phyloP scores from a whole-genome alignment of 2,797 vertebrate genomes.

The Sarcoramphus papa region DNA sequence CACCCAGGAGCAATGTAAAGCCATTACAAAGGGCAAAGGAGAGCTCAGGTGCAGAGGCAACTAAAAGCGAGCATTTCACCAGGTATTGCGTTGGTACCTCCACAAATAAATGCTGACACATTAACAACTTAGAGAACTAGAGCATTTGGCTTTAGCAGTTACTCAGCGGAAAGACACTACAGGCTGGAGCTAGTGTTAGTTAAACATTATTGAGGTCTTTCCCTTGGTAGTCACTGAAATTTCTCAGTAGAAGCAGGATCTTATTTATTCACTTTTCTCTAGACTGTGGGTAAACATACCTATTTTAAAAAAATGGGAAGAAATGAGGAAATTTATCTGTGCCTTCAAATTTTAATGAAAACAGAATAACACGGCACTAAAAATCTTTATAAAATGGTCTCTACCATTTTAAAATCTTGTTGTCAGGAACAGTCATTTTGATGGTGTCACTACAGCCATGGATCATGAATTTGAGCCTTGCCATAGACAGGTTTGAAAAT shows the following conservation, averaged over 20 bases:
- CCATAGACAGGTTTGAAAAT: background rate
- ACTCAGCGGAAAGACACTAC: background rate
- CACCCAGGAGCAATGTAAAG: accelerated
- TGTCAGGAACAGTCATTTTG: background rate
- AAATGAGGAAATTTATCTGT: background rate
- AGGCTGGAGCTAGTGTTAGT: background rate
- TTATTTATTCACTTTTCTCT: background rate
- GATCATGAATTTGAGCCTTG: background rate
- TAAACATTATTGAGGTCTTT: background rate
- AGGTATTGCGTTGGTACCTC: background rate
- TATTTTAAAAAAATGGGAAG: background rate
- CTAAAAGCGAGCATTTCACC: background rate
- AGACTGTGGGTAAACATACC: background rate
- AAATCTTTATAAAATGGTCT: background rate
- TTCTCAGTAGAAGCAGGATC: background rate
- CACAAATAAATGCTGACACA: background rate
- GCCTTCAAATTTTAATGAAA: background rate
- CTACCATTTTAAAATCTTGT: background rate
- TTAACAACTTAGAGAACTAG: background rate
- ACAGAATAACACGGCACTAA: background rate
- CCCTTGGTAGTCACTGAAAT: background rate
- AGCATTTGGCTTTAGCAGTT: background rate
- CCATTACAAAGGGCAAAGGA: background rate
- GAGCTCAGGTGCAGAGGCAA: background rate
- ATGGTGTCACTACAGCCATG: background rate